phyloP scores from a whole-genome alignment of 2,113 vertebrate species.

The Istiophorus platypterus region DNA sequence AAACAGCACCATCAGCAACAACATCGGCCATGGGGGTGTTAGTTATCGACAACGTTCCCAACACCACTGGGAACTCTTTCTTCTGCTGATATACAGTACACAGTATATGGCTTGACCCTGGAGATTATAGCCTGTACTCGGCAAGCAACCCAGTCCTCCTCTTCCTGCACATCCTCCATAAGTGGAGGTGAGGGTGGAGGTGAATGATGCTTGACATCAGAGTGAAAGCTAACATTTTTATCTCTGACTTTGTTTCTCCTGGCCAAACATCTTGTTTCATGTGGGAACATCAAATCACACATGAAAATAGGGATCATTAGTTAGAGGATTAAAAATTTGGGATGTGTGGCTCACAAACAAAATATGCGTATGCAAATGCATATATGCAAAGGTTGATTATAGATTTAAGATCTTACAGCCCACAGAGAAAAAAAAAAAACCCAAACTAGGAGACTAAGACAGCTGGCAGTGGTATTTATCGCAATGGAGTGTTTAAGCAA shows the following conservation, averaged over 20 bases:
- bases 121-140: neutral
- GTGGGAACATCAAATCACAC: conserved; percentile 16
- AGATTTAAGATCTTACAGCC: conserved; percentile 8
- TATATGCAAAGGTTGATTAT: neutral
- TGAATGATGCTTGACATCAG: conserved; percentile 11
- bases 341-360: neutral
- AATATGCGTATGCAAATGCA: neutral
- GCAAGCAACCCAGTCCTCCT: neutral
- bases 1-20: conserved; percentile 16
- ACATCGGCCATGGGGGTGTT: neutral
- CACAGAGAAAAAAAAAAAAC: neutral
- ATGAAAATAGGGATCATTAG: neutral
- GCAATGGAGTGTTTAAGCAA: conserved; percentile 27
- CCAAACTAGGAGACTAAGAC: neutral
- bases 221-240: conserved; percentile 27
- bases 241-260: conserved; percentile 23
- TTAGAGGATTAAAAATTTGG: neutral
- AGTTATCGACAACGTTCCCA: neutral
- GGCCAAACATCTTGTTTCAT: conserved; percentile 19
- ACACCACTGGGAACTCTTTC: neutral
- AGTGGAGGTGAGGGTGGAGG: neutral
- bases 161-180: neutral
- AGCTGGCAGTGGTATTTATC: conserved; percentile 30
- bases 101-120: neutral
- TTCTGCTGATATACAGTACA: no score